Evolutionary conservation across 2,113 vertebrate genomes (phyloP).

Genomic region (Trogon surrucura): DNA sequence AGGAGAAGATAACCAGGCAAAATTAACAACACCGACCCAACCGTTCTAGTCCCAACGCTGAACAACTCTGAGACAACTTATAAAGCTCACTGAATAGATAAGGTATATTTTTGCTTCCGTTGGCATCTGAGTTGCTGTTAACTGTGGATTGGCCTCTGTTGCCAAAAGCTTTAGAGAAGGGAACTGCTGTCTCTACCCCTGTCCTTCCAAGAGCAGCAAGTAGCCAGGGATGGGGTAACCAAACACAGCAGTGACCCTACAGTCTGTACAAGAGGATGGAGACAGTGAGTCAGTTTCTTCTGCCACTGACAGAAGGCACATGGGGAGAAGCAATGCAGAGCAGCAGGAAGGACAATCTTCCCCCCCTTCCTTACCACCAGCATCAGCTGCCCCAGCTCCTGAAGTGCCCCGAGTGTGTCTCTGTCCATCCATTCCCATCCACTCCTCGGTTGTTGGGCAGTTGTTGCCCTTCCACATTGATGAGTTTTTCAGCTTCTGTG

Average conservation of each 20-base stretch:
- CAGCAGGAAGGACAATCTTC: not conserved
- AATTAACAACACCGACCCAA: not conserved
- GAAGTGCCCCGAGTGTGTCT: too few relatives aligned
- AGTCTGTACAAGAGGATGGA: not conserved
- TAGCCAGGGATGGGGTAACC: not conserved
- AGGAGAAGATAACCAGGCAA: not conserved
- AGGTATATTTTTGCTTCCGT: not conserved
- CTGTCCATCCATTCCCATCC: rapidly evolving
- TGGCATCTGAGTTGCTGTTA: not conserved
- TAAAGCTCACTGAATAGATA: not conserved
- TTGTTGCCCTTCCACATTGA: not conserved
- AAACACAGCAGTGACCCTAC: not conserved
- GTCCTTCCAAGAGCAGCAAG: not conserved
- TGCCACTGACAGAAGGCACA: rapidly evolving
- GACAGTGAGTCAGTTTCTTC: not conserved
- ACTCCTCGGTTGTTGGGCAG: not conserved
- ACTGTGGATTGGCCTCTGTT: not conserved
- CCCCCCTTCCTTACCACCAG: not conserved
- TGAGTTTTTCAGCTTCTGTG: not conserved
- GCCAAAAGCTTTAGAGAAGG: not conserved
- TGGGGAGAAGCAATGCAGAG: not conserved
- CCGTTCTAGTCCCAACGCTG: not conserved
- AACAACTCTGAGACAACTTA: not conserved
- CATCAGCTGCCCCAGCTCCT: not conserved
- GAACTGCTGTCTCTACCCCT: rapidly evolving